Evolutionary conservation across 2,797 vertebrate species (phyloP), one percentile per base, ranked within the genome.

Genomic region (Heteromormyrus szaboi): DNA sequence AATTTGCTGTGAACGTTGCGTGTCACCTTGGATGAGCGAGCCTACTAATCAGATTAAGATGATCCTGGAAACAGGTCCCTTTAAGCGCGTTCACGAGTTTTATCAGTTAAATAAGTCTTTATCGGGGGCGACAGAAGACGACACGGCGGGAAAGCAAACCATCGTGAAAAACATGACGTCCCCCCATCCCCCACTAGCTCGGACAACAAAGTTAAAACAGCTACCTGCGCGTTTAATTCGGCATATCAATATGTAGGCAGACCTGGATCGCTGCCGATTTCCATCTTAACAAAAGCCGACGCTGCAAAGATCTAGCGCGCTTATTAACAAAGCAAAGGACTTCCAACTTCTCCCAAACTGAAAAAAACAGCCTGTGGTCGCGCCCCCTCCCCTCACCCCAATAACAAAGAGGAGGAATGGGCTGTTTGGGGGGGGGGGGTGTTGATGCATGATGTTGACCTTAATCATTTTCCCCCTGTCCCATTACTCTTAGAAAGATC

Each of bases 371-470:
- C 89, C 92, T 87, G 92, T 90, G 90, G 90, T 54, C 85, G 92
- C 84, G 89, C 91, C 84, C 90, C 90, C 93, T 91, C 90, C 89
- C 90, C 90, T 92, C 90, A 91, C 84, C 91, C 92, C 91, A 95
- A 95, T 93, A 95, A 96, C 95, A 96, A 96, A 95, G 94, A 46
- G 25, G 54, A 44, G 56, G 62, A 65, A 29, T 65, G 53, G 54
- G 93, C 90, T 29, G 25, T 54, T 53, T 3, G 37, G 37, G 93
- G 92, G 88, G 89, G 93, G 92, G 90, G 93, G 90, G 91, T 93
- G 93, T 91, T 93, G 92, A 94, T 93, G 93, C 90, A 92, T 92
- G 92, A 89, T 93, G 93, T 93, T 93, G 93, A 94, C 92, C 92
- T 89, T 89, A 93, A 88, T 90, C 85, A 62, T 93, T 92, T 93